phyloP scores from a whole-genome alignment of 2,113 vertebrate genomes.

The Scomber japonicus region DNA sequence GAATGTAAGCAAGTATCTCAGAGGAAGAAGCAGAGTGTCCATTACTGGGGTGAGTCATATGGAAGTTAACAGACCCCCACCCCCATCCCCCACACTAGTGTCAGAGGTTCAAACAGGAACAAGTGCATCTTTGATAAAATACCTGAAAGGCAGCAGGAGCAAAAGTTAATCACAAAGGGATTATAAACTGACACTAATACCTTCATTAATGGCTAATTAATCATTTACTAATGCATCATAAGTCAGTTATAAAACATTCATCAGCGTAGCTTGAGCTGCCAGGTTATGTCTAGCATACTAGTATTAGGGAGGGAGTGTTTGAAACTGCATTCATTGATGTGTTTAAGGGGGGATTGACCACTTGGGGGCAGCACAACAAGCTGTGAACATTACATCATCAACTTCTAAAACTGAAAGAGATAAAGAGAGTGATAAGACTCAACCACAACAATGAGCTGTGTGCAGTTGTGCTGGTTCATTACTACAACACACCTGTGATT shows the following conservation, averaged over 20 bases:
- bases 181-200: not conserved
- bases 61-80: not conserved
- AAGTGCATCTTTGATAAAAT: not conserved
- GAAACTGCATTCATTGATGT: no score
- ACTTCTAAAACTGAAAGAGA: no score
- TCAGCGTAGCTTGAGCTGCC: not conserved
- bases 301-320: no score
- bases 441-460: no score
- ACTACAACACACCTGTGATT: no score
- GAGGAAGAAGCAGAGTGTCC: not conserved
- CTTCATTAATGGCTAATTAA: not conserved
- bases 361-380: no score
- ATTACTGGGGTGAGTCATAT: not conserved
- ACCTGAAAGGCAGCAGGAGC: conserved; percentile 46
- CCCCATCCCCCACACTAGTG: not conserved
- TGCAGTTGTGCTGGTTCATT: no score
- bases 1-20: conserved; percentile 25
- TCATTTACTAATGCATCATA: not conserved
- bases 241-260: not conserved
- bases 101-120: not conserved
- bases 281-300: not conserved
- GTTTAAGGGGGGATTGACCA: no score
- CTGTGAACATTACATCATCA: no score
- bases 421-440: no score
- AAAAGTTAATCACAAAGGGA: not conserved